Evolutionary conservation across 1,140 invertebrate genomes (phyloP).

Genomic region (Sminthurinus signatus): DNA sequence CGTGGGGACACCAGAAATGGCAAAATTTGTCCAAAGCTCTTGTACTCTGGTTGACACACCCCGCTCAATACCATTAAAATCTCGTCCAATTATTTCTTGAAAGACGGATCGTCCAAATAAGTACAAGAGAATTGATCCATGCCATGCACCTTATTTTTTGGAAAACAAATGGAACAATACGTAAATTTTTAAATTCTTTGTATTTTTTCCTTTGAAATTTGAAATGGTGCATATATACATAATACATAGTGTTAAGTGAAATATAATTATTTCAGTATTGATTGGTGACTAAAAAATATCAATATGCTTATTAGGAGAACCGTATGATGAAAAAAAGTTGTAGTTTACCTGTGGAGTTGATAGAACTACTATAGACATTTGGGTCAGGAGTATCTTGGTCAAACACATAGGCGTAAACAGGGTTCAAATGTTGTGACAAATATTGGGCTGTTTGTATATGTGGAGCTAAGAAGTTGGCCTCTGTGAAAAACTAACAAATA

Average conservation of each 20-base stretch:
- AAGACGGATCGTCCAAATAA: conserved; percentile 58
- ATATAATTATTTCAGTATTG: too few species aligned
- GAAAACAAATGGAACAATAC: conserved; percentile 25
- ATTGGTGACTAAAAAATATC: not conserved
- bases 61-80: conserved; percentile 38
- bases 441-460: conserved; percentile 42
- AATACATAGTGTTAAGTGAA: too few species aligned
- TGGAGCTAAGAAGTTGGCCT: conserved; percentile 44
- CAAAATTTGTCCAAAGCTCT: conserved; percentile 36
- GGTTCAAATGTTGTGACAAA: conserved; percentile 39
- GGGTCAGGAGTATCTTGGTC: conserved; percentile 40
- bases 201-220: not conserved
- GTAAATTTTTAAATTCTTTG: not conserved
- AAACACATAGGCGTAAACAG: conserved; percentile 42
- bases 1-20: conserved; percentile 18
- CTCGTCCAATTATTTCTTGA: conserved; percentile 30
- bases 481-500: conserved; percentile 45
- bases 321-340: not conserved
- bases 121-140: conserved; percentile 58
- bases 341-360: conserved; percentile 39
- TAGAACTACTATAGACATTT: conserved; percentile 45
- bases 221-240: too few species aligned
- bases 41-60: conserved; percentile 27
- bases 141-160: conserved; percentile 55
- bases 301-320: not conserved